Evolutionary conservation across 2,888 invertebrate species (phyloP), one percentile per base, ranked within the genome.

Genomic region (Orchestes rusci): DNA sequence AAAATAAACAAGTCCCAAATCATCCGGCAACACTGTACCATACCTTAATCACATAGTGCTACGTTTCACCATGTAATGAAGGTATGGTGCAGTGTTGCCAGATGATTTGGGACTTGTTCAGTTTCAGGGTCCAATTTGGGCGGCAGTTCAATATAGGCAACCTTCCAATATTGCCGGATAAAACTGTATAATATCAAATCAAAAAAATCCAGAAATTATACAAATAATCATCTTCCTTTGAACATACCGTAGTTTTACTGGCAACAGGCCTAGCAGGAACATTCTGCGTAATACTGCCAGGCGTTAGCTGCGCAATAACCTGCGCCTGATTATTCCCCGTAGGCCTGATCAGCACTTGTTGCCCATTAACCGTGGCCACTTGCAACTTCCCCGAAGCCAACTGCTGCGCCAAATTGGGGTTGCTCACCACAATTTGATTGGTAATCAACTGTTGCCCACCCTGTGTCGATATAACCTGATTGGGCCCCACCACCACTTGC

Each of bases 381-480:
- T 88, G 87, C 5, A 88, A 78, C 65, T 88, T 89, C 4, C 88
- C 89, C 12, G 83, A 76, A 2, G 86, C 85, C 48, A 90, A 73
- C 64, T 89, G 88, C 62, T 87, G 87, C 12, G 84, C 86, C 29
- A 89, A 69, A 13, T 76, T 78, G 2, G 80, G 82, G 64, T 84
- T 85, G 59, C 82, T 86, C 33, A 87, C 82, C 33, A 87, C 79
- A 45, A 87, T 81, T 68, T 87, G 87, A 57, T 72, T 74, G 3
- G 73, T 68, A 49, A 73, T 65, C 23, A 74, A 65, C 72, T 74
- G 67, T 54, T 77, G 77, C 37, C 74, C 69, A 46, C 67, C 47
- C 15, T 71, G 61, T 16, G 58, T 56, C 3, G 59, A 55, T 44
- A 66, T 59, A n/a, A 68, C 61, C 53, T 68, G 68, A 53, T 65